Percentiles rank a stretch among this genome's conserved stretches.
phyloP scores from a whole-genome alignment of 2,797 vertebrate genomes.

The Calcarius lapponicus region DNA sequence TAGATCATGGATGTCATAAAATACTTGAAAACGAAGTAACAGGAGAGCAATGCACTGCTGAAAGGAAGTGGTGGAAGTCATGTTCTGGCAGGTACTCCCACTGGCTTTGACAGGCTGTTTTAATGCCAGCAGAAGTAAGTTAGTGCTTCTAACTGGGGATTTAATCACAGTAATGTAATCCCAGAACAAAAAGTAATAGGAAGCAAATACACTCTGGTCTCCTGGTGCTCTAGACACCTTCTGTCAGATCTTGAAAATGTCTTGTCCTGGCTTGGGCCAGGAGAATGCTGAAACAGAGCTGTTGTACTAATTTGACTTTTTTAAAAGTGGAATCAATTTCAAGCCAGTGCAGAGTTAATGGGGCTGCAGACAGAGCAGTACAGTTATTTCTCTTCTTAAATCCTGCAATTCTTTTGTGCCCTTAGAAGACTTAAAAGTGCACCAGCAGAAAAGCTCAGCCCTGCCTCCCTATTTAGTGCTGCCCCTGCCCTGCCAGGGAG shows the following conservation, averaged over 20 bases:
- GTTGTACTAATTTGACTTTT: not conserved
- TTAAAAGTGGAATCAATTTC: not conserved
- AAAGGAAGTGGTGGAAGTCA: conserved; percentile 34
- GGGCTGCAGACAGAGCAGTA: not conserved
- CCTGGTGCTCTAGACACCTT: not conserved
- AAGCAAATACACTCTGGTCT: not conserved
- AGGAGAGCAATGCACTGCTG: not conserved
- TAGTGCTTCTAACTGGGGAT: not conserved
- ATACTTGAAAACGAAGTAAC: conserved; percentile 17
- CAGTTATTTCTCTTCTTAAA: not conserved
- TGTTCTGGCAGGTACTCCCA: conserved; percentile 6
- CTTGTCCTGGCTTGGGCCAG: not conserved
- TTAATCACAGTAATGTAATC: not conserved
- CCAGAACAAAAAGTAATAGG: not conserved
- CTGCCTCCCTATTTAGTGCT: not conserved
- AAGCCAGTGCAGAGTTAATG: not conserved
- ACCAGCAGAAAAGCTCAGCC: not conserved
- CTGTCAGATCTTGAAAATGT: not conserved
- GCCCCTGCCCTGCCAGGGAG: not conserved
- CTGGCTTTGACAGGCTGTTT: conserved; percentile 10
- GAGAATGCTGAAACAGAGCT: not conserved
- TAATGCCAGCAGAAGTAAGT: conserved; percentile 14
- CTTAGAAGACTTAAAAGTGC: not conserved
- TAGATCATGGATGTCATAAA: not conserved
- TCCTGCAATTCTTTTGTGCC: not conserved